Evolutionary conservation across 2,113 vertebrate species (phyloP).

Genomic region (Gallinago paraguaiae): DNA sequence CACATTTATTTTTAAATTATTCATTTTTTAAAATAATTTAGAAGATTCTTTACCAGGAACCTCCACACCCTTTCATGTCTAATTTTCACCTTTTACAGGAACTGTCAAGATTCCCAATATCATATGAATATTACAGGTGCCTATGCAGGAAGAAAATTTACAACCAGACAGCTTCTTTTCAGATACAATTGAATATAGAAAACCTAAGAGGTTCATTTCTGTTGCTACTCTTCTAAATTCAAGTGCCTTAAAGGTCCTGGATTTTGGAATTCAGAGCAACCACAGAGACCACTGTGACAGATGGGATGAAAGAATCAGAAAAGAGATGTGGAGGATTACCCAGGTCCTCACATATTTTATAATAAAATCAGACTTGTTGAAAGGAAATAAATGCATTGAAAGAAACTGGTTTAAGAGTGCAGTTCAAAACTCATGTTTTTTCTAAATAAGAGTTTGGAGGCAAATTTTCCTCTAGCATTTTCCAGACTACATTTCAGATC

Average conservation of each 20-base stretch:
- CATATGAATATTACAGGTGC: background rate
- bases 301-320: background rate
- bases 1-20: background rate
- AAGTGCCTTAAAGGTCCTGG: background rate
- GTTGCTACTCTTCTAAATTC: background rate
- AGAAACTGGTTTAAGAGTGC: background rate
- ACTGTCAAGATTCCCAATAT: background rate
- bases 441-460: background rate
- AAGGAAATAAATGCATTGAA: background rate
- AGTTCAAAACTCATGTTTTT: background rate
- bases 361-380: background rate
- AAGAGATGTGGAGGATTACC: background rate
- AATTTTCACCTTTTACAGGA: background rate
- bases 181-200: background rate
- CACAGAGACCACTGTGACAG: background rate
- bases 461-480: background rate
- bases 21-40: rapidly evolving
- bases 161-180: background rate
- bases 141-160: background rate
- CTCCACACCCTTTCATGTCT: background rate
- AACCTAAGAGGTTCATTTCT: background rate
- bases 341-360: background rate
- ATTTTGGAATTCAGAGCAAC: background rate
- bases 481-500: background rate
- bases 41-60: background rate